These are phyloP conservation scores for Arnoldichthys spilopterus DNA, from an alignment of 2,797 vertebrate species.

Conservation along the genomic window DNA sequence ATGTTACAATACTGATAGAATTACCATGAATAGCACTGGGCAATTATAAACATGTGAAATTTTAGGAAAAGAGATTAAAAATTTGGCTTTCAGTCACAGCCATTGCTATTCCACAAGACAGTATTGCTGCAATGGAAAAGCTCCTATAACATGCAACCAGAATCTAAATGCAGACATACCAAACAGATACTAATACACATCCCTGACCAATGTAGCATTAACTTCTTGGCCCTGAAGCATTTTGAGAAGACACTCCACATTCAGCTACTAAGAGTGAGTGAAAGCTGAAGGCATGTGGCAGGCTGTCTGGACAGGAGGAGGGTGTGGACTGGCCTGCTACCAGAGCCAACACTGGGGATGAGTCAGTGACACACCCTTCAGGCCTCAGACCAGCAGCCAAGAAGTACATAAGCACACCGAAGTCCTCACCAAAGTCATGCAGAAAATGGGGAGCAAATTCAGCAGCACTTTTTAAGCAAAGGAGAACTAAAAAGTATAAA, in stretches of 20 bases:
- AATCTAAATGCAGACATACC: background rate
- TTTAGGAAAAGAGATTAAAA: too few species aligned
- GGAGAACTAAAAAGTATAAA: background rate
- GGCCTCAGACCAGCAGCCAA: background rate
- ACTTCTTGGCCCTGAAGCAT: background rate
- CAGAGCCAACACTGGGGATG: constrained; percentile 39
- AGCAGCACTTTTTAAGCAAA: constrained; percentile 20
- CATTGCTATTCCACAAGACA: background rate
- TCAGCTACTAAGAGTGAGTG: background rate
- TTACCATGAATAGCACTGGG: too few species aligned
- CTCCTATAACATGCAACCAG: background rate
- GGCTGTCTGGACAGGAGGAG: constrained; percentile 39
- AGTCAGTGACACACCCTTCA: constrained; percentile 50
- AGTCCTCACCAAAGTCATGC: constrained; percentile 17
- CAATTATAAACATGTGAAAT: too few species aligned
- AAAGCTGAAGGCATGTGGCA: constrained; percentile 31
- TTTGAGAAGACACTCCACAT: background rate
- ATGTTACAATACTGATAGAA: too few species aligned
- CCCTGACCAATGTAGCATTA: constrained; percentile 2
- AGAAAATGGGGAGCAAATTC: constrained; percentile 1
- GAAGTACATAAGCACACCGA: background rate
- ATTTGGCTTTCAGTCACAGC: background rate
- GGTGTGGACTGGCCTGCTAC: constrained; percentile 46
- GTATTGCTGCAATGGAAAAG: background rate
- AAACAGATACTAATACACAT: constrained; percentile 13